These are phyloP conservation scores for Bellardia pandia DNA, from an alignment of 2,888 invertebrate species.

Conservation along the genomic window DNA sequence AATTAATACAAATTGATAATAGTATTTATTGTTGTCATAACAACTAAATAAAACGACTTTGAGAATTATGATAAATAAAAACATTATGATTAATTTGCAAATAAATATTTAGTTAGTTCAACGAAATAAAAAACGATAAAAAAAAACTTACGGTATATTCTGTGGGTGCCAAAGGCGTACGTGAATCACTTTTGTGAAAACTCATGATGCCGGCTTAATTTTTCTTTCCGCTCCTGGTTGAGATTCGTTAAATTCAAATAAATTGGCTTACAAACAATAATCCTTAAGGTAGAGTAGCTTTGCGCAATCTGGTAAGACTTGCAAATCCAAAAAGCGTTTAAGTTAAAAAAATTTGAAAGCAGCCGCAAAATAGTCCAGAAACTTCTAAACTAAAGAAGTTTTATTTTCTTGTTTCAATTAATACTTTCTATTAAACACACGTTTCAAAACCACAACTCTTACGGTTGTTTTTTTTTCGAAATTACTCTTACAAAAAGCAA, in stretches of 20 bases:
- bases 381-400: slow-evolving; percentile 78
- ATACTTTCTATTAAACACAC: background rate
- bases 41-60: slow-evolving; percentile 32
- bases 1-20: slow-evolving; percentile 46
- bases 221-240: slow-evolving; percentile 7
- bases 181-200: slow-evolving; percentile 84
- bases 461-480: background rate
- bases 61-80: slow-evolving; percentile 30
- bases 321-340: background rate
- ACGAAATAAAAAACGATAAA: background rate
- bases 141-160: slow-evolving; percentile 83
- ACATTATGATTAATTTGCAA: background rate
- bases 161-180: slow-evolving; percentile 82
- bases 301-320: slow-evolving; percentile 37
- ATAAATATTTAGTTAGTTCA: background rate
- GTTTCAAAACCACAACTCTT: too few species aligned
- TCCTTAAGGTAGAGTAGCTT: background rate
- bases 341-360: slow-evolving; percentile 19
- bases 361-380: slow-evolving; percentile 75
- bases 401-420: slow-evolving; percentile 11
- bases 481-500: background rate
- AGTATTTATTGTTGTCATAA: slow-evolving; percentile 42
- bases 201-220: slow-evolving; percentile 78
- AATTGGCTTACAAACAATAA: background rate
- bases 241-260: slow-evolving; percentile 26